Percentiles rank a stretch among this genome's conserved stretches.
These are phyloP conservation scores for Lepilemur ruficaudatus DNA, from an alignment of 2,797 vertebrate genomes.

Conservation along the genomic window DNA sequence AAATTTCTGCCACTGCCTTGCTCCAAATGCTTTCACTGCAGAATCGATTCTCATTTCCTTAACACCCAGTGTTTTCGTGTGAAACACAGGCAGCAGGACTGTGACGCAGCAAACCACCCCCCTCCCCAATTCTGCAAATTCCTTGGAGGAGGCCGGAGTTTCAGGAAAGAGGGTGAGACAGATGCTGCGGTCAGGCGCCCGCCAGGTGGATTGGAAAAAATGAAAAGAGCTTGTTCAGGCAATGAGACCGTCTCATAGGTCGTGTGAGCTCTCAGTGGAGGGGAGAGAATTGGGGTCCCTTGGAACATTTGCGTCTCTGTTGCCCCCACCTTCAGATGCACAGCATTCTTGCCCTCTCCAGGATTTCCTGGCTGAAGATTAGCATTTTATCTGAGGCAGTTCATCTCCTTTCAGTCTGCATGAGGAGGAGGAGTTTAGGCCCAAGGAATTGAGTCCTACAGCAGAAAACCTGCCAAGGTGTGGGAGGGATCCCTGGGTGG, in stretches of 20 bases:
- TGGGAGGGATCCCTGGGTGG: neutral
- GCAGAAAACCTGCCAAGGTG: neutral
- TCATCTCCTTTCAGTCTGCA: neutral
- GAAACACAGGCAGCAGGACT: slow-evolving; percentile 23
- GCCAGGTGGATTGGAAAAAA: neutral
- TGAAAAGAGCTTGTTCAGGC: neutral
- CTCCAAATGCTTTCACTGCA: neutral
- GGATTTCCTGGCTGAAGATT: neutral
- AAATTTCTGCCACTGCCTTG: slow-evolving; percentile 13
- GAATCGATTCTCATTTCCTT: slow-evolving; percentile 3
- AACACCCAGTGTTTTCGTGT: slow-evolving; percentile 34
- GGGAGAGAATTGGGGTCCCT: neutral
- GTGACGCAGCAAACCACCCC: neutral
- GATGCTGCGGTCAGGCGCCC: slow-evolving; percentile 15
- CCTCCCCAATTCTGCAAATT: neutral
- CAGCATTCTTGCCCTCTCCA: neutral
- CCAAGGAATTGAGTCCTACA: neutral
- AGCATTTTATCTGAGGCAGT: neutral
- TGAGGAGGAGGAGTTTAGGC: neutral
- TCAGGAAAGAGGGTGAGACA: neutral
- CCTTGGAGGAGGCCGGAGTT: neutral
- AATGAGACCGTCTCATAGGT: neutral
- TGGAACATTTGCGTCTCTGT: neutral
- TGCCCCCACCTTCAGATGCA: neutral
- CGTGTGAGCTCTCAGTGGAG: neutral